Evolutionary conservation across 2,797 vertebrate species (phyloP), one percentile per base, ranked within the genome.

Genomic region (Prunella strophiata): DNA sequence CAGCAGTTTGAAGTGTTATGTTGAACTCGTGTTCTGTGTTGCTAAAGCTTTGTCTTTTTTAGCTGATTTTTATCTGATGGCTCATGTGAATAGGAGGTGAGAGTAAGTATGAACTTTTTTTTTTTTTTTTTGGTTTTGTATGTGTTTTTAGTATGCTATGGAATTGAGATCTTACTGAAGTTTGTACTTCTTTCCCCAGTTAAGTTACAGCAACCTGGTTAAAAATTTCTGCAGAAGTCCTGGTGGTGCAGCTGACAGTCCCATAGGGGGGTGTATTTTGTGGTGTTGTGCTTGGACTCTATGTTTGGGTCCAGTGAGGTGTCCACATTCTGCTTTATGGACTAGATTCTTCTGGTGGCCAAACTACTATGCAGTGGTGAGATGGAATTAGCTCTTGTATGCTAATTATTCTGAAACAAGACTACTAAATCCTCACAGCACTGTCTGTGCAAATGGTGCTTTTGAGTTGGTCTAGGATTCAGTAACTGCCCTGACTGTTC

Each of bases 191-290:
- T 55, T 86, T 16, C 2, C 20, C 3, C n/a, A 10, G 0, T 62
- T 23, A 21, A 68, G 14, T 66, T 66, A 0, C 1, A 47, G 16
- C 16, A 47, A 4, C 25, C 10, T 70, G 21, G 16, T 62, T 71
- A 21, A 18, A 47, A 43, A 40, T 25, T 71, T 55, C 52, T 79
- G 40, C 54, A 48, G 66, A 29, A 16, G 23, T 34, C 0, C 11
- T 66, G 45, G 13, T 71, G 47, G 25, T 72, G 36, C 20, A 16
- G 45, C 50, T 82, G 57, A 4, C 1, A 2, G 36, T 59, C 38
- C 21, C 7, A 1, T 1, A 16, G 40, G 2, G 10, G 27, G 5
- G 0, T 36, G 3, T 36, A 4, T 40, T 73, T 50, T 58, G 74
- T 50, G 84, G 12, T 79, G 32, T 40, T 10, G 3, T 26, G 16